Evolutionary conservation across 2,113 vertebrate species (phyloP).

Genomic region (Saguinus imperator): DNA sequence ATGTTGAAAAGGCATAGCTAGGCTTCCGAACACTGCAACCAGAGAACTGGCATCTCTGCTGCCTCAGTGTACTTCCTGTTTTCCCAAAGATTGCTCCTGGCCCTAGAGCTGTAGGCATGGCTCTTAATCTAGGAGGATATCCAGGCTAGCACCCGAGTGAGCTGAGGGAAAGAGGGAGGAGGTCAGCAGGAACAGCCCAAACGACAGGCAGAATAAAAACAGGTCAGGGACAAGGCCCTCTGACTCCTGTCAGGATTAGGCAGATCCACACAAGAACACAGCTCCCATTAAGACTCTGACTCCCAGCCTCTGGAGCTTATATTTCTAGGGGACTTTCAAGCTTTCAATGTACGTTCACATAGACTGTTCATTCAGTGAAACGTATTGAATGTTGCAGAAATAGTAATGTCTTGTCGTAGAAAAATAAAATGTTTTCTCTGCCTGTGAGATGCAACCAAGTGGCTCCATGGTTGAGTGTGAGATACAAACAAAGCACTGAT

Average conservation of each 20-base stretch:
- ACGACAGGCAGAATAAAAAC: neutral
- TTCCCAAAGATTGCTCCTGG: neutral
- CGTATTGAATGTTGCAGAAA: neutral
- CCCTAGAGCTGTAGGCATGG: neutral
- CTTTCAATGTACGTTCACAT: neutral
- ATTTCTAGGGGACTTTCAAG: neutral
- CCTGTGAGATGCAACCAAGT: neutral
- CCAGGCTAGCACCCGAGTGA: neutral
- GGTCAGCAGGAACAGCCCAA: neutral
- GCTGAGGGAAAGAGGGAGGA: neutral
- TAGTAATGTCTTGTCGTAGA: neutral
- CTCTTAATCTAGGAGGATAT: neutral
- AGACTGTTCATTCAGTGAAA: neutral
- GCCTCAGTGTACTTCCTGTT: neutral
- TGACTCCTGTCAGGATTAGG: neutral
- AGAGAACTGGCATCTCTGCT: neutral
- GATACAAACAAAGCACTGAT: fast-evolving
- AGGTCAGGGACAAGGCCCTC: too few species aligned
- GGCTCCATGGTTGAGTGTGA: neutral
- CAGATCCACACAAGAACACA: neutral
- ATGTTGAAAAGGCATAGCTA: neutral
- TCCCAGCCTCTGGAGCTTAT: neutral
- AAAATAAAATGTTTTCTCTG: neutral
- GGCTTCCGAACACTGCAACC: neutral
- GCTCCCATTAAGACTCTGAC: neutral